Conservation (phyloP, 2,888 invertebrate species). For the Eupeodes luniger region DNA sequence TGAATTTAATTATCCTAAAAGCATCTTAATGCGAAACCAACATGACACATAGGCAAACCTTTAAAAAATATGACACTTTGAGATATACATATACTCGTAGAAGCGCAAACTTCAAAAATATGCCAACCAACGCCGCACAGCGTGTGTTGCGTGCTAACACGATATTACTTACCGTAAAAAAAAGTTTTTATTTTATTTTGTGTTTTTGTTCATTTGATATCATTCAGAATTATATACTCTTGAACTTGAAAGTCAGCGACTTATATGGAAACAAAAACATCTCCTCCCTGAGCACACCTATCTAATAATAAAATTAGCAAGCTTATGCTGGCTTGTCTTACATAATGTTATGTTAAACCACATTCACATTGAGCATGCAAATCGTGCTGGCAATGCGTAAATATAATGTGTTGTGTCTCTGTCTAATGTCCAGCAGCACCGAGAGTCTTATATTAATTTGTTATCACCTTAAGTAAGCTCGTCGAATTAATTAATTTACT, state of each 20-base stretch:
- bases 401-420: slow-evolving; percentile 3
- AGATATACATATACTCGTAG: no score
- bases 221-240: slow-evolving; percentile 45
- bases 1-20: slow-evolving; percentile 71
- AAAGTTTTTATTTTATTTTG: not conserved
- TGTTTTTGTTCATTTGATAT: slow-evolving; percentile 12
- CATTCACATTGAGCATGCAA: slow-evolving; percentile 29
- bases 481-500: slow-evolving; percentile 17
- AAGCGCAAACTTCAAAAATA: not conserved
- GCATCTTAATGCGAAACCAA: slow-evolving; percentile 40
- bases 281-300: slow-evolving; percentile 3
- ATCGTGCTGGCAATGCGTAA: slow-evolving; percentile 30
- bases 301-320: not conserved
- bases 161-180: slow-evolving; percentile 48
- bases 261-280: not conserved
- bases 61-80: slow-evolving; percentile 52
- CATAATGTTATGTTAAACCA: slow-evolving; percentile 33
- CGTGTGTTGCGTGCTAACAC: slow-evolving; percentile 60
- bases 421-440: slow-evolving; percentile 3
- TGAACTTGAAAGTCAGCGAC: slow-evolving; percentile 55
- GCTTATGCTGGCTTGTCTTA: slow-evolving; percentile 36
- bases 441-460: not conserved
- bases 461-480: slow-evolving; percentile 18
- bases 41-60: slow-evolving; percentile 46
- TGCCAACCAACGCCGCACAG: not conserved